Conservation (phyloP, 2,797 vertebrate genomes). For the Triplophysa yarkandensis region DNA sequence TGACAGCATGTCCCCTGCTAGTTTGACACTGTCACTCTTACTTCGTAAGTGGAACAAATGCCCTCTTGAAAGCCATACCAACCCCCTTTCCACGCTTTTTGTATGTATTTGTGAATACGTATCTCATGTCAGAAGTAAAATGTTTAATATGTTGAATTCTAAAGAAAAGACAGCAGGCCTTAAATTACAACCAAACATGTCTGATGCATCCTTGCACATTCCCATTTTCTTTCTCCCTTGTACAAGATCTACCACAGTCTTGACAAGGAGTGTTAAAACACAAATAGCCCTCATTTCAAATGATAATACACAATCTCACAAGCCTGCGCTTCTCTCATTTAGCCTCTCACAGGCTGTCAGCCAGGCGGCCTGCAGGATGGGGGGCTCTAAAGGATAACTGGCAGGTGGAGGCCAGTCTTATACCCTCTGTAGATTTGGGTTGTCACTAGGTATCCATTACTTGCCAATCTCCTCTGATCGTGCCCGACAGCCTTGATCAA, state of each 20-base stretch:
- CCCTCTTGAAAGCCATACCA: slow-evolving; percentile 50
- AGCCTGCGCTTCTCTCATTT: slow-evolving; percentile 92
- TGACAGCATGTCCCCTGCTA: slow-evolving; percentile 54
- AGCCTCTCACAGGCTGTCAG: slow-evolving; percentile 92
- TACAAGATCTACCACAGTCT: slow-evolving; percentile 69
- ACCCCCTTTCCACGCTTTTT: slow-evolving; percentile 48
- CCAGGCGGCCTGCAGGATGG: slow-evolving; percentile 89
- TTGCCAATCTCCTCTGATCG: slow-evolving; percentile 99
- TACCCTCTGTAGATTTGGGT: slow-evolving; percentile 99
- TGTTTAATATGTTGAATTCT: slow-evolving; percentile 35
- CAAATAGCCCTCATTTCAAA: slow-evolving; percentile 99
- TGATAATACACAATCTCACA: slow-evolving; percentile 99
- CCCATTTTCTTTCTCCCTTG: slow-evolving; percentile 56
- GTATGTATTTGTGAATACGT: slow-evolving; percentile 40
- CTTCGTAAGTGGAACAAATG: slow-evolving; percentile 56
- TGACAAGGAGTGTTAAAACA: slow-evolving; percentile 97
- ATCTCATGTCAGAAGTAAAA: slow-evolving; percentile 47
- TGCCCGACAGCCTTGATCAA: slow-evolving; percentile 99
- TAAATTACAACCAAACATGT: slow-evolving; percentile 22
- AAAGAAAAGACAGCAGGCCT: slow-evolving; percentile 26
- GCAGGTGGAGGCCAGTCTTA: slow-evolving; percentile 97
- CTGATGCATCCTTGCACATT: slow-evolving; percentile 40
- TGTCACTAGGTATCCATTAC: slow-evolving; percentile 99
- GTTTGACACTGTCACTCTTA: slow-evolving; percentile 53
- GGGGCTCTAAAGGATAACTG: slow-evolving; percentile 97